Conservation (phyloP, 1,140 invertebrate species). For the Pseudomyrmex gracilis region DNA sequence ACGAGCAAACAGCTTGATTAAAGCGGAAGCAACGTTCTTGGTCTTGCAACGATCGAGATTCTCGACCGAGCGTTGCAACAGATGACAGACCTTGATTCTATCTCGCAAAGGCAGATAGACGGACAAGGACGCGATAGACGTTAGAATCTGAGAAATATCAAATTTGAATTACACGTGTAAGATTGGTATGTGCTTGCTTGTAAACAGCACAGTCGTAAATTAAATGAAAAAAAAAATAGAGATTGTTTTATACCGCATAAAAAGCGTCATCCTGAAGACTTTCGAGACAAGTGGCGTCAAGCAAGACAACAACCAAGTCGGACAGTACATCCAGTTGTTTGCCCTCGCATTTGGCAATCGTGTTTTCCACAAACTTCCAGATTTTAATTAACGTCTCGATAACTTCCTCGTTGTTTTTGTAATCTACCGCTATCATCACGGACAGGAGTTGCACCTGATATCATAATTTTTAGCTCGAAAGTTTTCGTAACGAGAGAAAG, state of each 20-base stretch:
- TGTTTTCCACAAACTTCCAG: slow-evolving; percentile 75
- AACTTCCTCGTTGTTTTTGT: slow-evolving; percentile 61
- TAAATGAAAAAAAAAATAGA: neutral
- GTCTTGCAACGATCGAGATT: slow-evolving; percentile 45
- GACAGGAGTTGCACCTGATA: slow-evolving; percentile 69
- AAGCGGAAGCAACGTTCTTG: slow-evolving; percentile 18
- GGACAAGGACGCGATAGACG: slow-evolving; percentile 64
- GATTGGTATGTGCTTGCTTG: neutral
- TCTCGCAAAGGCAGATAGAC: slow-evolving; percentile 55
- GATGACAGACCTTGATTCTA: slow-evolving; percentile 73
- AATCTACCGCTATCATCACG: slow-evolving; percentile 54
- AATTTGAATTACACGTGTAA: neutral
- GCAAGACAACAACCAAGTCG: slow-evolving; percentile 67
- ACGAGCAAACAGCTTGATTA: slow-evolving; percentile 73
- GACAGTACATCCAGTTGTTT: slow-evolving; percentile 70
- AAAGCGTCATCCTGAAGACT: slow-evolving; percentile 59
- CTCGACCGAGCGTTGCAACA: slow-evolving; percentile 63
- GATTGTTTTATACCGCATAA: slow-evolving; percentile 35
- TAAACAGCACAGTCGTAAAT: neutral
- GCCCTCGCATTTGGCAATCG: slow-evolving; percentile 74
- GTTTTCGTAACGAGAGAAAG: neutral
- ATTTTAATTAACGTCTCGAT: slow-evolving; percentile 69
- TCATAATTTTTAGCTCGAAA: neutral
- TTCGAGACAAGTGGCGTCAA: slow-evolving; percentile 60
- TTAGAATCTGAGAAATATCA: slow-evolving; percentile 74